phyloP scores from a whole-genome alignment of 1,140 invertebrate species.

The Drosophila varians region DNA sequence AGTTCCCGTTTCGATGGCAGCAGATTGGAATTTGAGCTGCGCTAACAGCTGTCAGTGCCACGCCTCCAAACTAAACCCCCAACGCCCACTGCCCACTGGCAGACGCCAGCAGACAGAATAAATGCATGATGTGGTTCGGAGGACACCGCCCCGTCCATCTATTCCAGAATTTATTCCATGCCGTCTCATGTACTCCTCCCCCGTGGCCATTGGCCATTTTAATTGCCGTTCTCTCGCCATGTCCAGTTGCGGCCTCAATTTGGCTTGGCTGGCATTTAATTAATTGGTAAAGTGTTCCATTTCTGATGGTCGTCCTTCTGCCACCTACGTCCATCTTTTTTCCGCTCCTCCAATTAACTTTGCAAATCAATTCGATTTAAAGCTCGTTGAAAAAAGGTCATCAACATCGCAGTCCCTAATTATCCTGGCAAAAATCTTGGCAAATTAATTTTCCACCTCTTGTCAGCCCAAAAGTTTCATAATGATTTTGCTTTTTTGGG shows the following conservation, averaged over 20 bases:
- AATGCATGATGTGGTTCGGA: conserved; percentile 1
- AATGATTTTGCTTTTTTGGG: conserved; percentile 10
- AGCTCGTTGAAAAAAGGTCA: conserved; percentile 11
- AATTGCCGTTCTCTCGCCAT: conserved; percentile 54
- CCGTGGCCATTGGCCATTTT: conserved; percentile 36
- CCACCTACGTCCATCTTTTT: conserved; percentile 1
- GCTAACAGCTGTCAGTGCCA: conserved; percentile 38
- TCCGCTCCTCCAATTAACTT: conserved; percentile 35
- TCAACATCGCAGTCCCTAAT: conserved; percentile 26
- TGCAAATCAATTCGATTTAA: conserved; percentile 59
- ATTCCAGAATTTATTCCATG: conserved; percentile 29
- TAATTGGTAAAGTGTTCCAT: conserved; percentile 61
- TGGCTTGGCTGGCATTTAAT: conserved; percentile 46
- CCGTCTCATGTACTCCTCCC: conserved; percentile 28
- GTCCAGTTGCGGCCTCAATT: conserved; percentile 24
- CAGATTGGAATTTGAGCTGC: conserved; percentile 47
- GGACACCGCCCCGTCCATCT: conserved; percentile 38
- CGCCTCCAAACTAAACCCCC: conserved; percentile 8
- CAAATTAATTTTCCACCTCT: conserved; percentile 41
- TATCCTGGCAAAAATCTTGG: conserved; percentile 14
- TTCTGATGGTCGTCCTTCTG: conserved; percentile 4
- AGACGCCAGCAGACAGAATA: no score
- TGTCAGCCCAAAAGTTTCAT: conserved; percentile 7
- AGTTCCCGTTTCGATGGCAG: conserved; percentile 10
- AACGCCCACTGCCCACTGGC: not conserved